phyloP scores from a whole-genome alignment of 2,888 invertebrate species.

The Mechanitis messenoides region DNA sequence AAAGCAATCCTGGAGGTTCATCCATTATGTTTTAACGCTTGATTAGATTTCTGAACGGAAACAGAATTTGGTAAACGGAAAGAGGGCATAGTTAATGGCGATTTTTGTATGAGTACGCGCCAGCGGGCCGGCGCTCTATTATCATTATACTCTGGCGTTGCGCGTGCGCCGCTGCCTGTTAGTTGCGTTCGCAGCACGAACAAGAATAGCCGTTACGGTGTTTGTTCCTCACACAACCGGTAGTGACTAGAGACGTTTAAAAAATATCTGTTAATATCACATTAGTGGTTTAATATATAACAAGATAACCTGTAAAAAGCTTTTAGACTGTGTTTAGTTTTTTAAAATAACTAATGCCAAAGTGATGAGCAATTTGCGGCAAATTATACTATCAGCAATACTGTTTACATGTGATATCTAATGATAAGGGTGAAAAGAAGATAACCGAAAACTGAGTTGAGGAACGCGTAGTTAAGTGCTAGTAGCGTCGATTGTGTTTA shows the following conservation, averaged over 20 bases:
- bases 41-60: conserved; percentile 61
- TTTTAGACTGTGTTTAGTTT: too few species aligned
- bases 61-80: conserved; percentile 59
- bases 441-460: conserved; percentile 28
- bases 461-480: conserved; percentile 26
- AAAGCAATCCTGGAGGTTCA: conserved; percentile 47
- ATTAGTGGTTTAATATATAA: too few species aligned
- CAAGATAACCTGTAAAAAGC: too few species aligned
- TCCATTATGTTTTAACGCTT: conserved; percentile 52
- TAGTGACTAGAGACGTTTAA: not conserved
- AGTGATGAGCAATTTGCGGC: not conserved
- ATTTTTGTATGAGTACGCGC: conserved; percentile 53
- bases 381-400: not conserved
- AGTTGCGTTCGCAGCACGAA: conserved; percentile 68
- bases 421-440: conserved; percentile 28
- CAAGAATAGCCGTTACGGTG: conserved; percentile 64
- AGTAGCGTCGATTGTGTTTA: conserved; percentile 25
- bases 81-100: conserved; percentile 51
- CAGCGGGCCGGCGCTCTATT: conserved; percentile 45
- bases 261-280: too few species aligned
- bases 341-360: too few species aligned
- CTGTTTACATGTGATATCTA: conserved; percentile 16
- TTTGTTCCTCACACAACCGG: conserved; percentile 7
- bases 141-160: conserved; percentile 58
- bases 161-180: conserved; percentile 64